These are phyloP conservation scores for Syrmaticus mikado DNA, from an alignment of 2,113 vertebrate species.

Conservation along the genomic window DNA sequence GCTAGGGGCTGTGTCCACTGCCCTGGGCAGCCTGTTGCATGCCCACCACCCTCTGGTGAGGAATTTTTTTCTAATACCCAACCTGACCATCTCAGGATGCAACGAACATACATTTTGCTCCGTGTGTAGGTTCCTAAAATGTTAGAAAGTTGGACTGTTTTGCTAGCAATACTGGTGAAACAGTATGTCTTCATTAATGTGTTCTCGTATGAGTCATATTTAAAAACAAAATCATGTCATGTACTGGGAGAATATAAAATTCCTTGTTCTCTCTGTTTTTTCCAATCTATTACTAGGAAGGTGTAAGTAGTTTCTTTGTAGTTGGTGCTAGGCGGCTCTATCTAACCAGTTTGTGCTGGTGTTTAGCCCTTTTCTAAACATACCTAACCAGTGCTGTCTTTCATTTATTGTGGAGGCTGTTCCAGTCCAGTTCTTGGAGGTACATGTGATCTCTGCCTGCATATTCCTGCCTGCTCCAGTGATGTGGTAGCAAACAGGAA, in stretches of 20 bases:
- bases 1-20: not conserved
- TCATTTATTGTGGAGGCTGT: not conserved
- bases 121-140: not conserved
- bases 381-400: not conserved
- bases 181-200: not conserved
- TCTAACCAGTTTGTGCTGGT: not conserved
- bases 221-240: not conserved
- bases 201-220: not conserved
- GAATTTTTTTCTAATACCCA: not conserved
- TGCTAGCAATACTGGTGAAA: not conserved
- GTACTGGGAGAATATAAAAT: not conserved
- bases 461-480: not conserved
- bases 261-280: not conserved
- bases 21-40: not conserved
- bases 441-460: not conserved
- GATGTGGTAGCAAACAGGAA: not conserved
- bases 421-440: not conserved
- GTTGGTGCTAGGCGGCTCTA: not conserved
- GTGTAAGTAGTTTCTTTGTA: not conserved
- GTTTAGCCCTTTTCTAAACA: not conserved
- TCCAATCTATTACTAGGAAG: not conserved
- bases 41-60: not conserved
- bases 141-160: not conserved
- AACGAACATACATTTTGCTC: not conserved
- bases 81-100: not conserved